Conservation (phyloP, 2,797 vertebrate genomes). For the Novumbra hubbsi region DNA sequence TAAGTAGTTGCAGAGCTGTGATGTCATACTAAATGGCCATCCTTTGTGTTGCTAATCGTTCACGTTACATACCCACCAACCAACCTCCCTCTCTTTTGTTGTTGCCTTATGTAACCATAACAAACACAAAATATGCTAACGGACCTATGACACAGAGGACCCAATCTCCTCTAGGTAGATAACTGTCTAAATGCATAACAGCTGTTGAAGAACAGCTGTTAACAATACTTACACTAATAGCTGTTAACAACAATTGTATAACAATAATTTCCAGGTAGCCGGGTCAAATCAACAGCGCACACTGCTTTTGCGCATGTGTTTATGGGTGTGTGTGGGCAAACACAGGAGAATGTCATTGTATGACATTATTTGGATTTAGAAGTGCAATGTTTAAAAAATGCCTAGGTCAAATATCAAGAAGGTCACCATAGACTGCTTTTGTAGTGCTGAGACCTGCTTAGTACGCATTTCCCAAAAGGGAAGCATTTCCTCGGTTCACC, state of each 20-base stretch:
- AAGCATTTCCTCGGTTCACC: conserved; percentile 38
- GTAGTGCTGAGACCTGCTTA: conserved; percentile 20
- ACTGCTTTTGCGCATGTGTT: background rate
- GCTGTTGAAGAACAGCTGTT: too few species aligned
- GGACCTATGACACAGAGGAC: too few species aligned
- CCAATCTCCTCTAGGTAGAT: conserved; percentile 4
- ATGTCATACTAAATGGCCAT: background rate
- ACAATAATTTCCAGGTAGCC: conserved; percentile 18
- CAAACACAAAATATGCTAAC: too few species aligned
- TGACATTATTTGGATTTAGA: background rate
- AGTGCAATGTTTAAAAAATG: background rate
- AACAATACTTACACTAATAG: too few species aligned
- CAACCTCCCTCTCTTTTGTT: background rate
- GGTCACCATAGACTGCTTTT: conserved; percentile 17
- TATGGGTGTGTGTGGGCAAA: background rate
- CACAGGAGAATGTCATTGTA: background rate
- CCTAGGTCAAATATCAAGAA: background rate
- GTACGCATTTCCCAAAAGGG: conserved; percentile 26
- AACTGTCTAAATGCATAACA: conserved; percentile 14
- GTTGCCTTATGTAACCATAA: too few species aligned
- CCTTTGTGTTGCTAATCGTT: background rate
- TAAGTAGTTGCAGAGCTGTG: background rate
- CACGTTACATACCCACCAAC: background rate
- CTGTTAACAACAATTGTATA: too few species aligned
- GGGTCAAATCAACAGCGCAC: conserved; percentile 22